Conservation (phyloP, 2,888 invertebrate species). For the Choreutis nemorana region DNA sequence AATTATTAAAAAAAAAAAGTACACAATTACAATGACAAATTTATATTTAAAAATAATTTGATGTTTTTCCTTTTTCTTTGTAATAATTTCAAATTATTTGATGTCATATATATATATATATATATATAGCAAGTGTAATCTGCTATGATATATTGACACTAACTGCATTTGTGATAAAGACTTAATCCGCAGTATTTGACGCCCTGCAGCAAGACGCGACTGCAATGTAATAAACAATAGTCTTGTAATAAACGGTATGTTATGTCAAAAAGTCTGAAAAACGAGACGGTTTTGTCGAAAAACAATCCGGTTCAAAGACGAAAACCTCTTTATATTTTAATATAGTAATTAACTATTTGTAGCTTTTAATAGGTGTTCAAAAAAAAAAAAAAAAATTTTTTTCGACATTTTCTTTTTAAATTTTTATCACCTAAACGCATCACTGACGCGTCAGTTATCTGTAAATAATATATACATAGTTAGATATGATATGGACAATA, state of each 20-base stretch:
- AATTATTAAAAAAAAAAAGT: too few relatives aligned
- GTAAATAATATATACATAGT: slow-evolving; percentile 59
- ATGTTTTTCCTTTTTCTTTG: too few relatives aligned
- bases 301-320: too few relatives aligned
- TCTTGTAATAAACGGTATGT: slow-evolving; percentile 14
- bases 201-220: slow-evolving; percentile 9
- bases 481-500: slow-evolving; percentile 63
- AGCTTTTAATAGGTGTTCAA: slow-evolving; percentile 64
- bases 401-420: slow-evolving; percentile 36
- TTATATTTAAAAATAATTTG: too few relatives aligned
- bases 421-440: too few relatives aligned
- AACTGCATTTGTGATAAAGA: slow-evolving; percentile 47
- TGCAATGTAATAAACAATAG: slow-evolving; percentile 2
- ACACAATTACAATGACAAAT: too few relatives aligned
- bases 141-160: slow-evolving; percentile 23
- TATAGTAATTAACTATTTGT: slow-evolving; percentile 56
- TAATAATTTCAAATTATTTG: too few relatives aligned
- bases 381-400: too few relatives aligned
- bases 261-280: slow-evolving; percentile 18
- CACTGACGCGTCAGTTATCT: too few relatives aligned
- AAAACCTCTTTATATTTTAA: slow-evolving; percentile 47
- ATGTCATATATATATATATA: too few relatives aligned
- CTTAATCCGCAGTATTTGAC: slow-evolving; percentile 26
- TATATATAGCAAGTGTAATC: slow-evolving; percentile 20
- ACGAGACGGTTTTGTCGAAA: too few relatives aligned